Conservation (phyloP, 2,888 invertebrate species). For the Clusia tigrina region DNA sequence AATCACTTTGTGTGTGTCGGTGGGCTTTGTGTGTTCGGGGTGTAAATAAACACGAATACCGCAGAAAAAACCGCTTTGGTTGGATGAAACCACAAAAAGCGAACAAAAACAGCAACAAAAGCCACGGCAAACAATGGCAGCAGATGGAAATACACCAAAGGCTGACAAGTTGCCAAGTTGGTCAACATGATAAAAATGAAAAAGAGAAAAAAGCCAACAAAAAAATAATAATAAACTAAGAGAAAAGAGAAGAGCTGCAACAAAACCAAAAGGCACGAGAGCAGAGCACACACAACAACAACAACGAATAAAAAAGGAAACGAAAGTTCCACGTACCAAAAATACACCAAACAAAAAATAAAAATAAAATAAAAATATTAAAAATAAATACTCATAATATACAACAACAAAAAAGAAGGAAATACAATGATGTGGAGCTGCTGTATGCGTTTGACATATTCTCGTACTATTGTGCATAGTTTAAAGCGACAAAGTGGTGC, state of each 20-base stretch:
- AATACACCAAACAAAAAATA: background rate
- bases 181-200: background rate
- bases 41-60: too few relatives aligned
- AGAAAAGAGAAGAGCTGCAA: background rate
- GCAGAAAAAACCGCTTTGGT: too few relatives aligned
- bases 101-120: background rate
- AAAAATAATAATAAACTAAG: background rate
- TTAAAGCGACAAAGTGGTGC: background rate
- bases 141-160: slow-evolving; percentile 3
- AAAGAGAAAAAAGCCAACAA: background rate
- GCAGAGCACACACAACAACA: background rate
- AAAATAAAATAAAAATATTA: background rate
- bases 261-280: background rate
- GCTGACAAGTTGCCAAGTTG: slow-evolving; percentile 6
- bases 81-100: background rate
- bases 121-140: background rate
- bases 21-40: too few relatives aligned
- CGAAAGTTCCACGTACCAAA: background rate
- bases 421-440: background rate
- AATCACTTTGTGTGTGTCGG: too few relatives aligned
- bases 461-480: background rate
- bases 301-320: background rate
- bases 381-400: background rate
- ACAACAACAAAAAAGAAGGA: background rate
- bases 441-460: slow-evolving; percentile 4